Evolutionary conservation across 2,888 invertebrate genomes (phyloP).

Genomic region (Pasiphila rectangulata): DNA sequence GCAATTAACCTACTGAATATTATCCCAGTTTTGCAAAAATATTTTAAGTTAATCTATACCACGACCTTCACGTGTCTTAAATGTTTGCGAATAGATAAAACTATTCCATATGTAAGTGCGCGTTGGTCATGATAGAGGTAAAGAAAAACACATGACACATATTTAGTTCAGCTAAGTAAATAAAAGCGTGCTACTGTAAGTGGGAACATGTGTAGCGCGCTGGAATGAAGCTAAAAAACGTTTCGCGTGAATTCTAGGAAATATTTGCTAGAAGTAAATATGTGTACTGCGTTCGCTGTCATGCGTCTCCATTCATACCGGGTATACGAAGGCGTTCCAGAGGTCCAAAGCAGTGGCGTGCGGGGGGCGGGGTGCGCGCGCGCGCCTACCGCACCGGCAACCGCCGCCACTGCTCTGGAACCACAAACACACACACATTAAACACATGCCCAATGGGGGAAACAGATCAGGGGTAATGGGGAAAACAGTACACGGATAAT

Average conservation of each 20-base stretch:
- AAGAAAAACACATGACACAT: conserved; percentile 11
- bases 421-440: conserved; percentile 76
- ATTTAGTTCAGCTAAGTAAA: too few species aligned
- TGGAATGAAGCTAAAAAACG: not conserved
- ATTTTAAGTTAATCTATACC: conserved; percentile 1
- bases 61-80: conserved; percentile 2
- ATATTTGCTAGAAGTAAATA: not conserved
- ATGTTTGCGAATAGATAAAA: not conserved
- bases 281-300: conserved; percentile 15
- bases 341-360: conserved; percentile 85
- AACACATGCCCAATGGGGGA: conserved; percentile 49
- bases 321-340: conserved; percentile 84
- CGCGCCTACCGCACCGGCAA: conserved; percentile 79
- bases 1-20: not conserved
- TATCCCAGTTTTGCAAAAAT: not conserved
- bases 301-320: conserved; percentile 75
- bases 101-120: not conserved
- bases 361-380: conserved; percentile 84
- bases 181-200: too few species aligned
- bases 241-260: not conserved
- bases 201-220: not conserved
- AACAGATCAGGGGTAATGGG: conserved; percentile 22
- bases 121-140: conserved; percentile 10
- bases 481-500: conserved; percentile 23
- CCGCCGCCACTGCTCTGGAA: conserved; percentile 83